Conservation (phyloP, 1,140 invertebrate species). For the Cryptotermes secundus region DNA sequence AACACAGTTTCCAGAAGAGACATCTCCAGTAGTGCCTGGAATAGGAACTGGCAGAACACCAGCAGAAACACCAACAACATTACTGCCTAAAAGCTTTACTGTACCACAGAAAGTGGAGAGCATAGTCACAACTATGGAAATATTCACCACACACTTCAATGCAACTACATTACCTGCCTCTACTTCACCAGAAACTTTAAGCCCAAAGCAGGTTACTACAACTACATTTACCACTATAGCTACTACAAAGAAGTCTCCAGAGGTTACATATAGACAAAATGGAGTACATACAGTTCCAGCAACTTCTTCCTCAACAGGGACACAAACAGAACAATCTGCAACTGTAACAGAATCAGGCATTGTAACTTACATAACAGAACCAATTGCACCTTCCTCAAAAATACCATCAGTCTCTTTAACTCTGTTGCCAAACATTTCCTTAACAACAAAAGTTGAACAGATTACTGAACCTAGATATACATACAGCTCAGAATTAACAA, state of each 20-base stretch:
- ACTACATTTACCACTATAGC: not conserved
- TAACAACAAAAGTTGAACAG: not conserved
- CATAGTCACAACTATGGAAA: not conserved
- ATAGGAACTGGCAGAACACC: not conserved
- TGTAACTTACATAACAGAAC: not conserved
- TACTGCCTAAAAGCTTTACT: not conserved
- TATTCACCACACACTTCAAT: not conserved
- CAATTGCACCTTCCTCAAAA: not conserved
- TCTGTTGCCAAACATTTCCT: not conserved
- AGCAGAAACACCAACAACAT: not conserved
- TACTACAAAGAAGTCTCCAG: not conserved
- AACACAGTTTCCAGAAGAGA: not conserved
- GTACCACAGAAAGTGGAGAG: not conserved
- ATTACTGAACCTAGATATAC: constrained; percentile 14
- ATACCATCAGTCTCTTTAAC: not conserved
- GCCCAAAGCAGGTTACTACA: not conserved
- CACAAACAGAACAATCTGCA: not conserved
- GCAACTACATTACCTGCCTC: not conserved
- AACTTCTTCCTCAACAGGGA: not conserved
- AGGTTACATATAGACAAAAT: not conserved
- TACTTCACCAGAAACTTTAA: not conserved
- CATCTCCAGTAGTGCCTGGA: not conserved
- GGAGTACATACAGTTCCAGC: not conserved
- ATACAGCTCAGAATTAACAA: not conserved
- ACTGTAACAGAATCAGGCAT: not conserved